Evolutionary conservation across 2,113 vertebrate genomes (phyloP).

Genomic region (Oxyruncus cristatus): DNA sequence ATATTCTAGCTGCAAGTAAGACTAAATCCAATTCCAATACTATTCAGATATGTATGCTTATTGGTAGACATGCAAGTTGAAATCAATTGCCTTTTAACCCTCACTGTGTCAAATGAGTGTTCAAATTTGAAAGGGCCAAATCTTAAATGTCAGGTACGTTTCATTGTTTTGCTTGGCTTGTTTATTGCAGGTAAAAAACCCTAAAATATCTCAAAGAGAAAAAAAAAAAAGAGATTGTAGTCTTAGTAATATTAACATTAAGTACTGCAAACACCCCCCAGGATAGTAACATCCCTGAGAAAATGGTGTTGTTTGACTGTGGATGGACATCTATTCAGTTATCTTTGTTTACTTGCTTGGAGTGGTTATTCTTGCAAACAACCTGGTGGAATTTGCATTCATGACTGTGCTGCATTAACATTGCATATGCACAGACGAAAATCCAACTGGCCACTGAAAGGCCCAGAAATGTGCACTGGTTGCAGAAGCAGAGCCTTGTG

Average conservation of each 20-base stretch:
- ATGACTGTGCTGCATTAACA: not conserved
- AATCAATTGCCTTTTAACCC: not conserved
- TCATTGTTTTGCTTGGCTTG: not conserved
- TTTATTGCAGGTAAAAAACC: not conserved
- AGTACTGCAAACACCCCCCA: not conserved
- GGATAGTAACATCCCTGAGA: not conserved
- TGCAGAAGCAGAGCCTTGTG: not conserved
- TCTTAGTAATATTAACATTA: not conserved
- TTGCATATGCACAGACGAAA: not conserved
- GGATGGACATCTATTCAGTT: not conserved
- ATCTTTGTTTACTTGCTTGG: not conserved
- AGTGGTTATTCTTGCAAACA: not conserved
- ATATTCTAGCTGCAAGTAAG: not conserved
- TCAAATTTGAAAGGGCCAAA: not conserved
- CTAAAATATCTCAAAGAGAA: not conserved
- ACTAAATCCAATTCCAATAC: not conserved
- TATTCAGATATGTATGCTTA: not conserved
- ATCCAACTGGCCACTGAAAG: not conserved
- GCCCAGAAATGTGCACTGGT: not conserved
- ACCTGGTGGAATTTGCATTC: not conserved
- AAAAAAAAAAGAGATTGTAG: not conserved
- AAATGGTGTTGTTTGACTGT: not conserved
- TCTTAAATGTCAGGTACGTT: not conserved
- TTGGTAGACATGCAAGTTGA: not conserved
- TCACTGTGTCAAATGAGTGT: not conserved